Evolutionary conservation across 1,140 invertebrate genomes (phyloP), one percentile per base, ranked within the genome.

Genomic region (Drosophila kepulauana): DNA sequence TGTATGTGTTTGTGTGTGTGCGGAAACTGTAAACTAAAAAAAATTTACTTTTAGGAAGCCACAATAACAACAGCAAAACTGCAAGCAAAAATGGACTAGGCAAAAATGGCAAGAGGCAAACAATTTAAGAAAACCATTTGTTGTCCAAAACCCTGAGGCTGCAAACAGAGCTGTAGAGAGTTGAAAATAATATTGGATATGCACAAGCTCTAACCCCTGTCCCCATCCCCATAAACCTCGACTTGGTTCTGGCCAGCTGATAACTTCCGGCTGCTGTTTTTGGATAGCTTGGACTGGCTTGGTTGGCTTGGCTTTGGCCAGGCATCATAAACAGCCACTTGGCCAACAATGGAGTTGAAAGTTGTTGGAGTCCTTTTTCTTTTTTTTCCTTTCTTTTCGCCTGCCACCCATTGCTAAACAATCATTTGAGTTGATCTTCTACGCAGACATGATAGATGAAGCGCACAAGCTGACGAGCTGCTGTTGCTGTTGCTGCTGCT

Each of bases 51-150:
- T 79, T 80, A 71, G 64, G 77, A 87, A 74, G 75, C 72, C 62
- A 51, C 20, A 52, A 38, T 28, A 57, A 51, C 35, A 54, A 54
- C 48, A 57, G 7, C 13, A 33, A 13, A 52, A 52, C 48, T 64
- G 76, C 61, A 51, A 63, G 57, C 54, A 73, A 86, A 87, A 88
- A 82, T 87, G 54, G 33, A 25, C 3, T 25, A 25, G 20, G 20
- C 20, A 65, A 87, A 88, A 82, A 88, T 88, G 38, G 72, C 52
- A 75, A 65, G 54, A 58, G 67, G 80, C 80, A 84, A 87, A 87
- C 84, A 88, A 88, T 87, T 84, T 87, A 87, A 87, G 85, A 87
- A 87, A 88, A 78, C 82, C 84, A 88, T 88, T 87, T 87, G 79
- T 82, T 79, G 79, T 61, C 64, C 64, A 61, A 25, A 70, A 76